Conservation (phyloP, 2,888 invertebrate species). For the Agrotis exclamationis region DNA sequence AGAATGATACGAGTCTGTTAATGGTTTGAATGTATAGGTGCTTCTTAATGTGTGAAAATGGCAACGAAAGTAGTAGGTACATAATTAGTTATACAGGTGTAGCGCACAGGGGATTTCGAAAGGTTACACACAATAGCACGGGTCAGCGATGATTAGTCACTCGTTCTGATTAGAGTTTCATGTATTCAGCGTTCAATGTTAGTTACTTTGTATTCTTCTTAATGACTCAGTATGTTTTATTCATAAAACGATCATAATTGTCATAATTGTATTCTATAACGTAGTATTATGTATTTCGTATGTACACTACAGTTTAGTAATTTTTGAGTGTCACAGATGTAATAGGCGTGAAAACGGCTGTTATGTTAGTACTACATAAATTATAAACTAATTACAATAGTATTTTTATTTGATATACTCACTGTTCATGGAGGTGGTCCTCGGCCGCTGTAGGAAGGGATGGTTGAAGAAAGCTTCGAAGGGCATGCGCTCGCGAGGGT, state of each 20-base stretch:
- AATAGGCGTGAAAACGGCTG: constrained; percentile 29
- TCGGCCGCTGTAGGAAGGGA: constrained; percentile 95
- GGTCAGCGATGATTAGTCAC: constrained; percentile 70
- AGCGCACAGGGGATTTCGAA: constrained; percentile 58
- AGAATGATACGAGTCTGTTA: constrained; percentile 2
- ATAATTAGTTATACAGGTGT: constrained; percentile 28
- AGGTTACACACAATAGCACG: constrained; percentile 67
- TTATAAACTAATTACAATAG: too few species aligned
- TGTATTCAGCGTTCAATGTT: constrained; percentile 68
- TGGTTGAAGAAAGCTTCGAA: constrained; percentile 99
- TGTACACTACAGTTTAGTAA: constrained; percentile 26
- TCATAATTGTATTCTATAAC: constrained; percentile 17
- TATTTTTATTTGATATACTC: constrained; percentile 63
- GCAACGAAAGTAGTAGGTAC: constrained; percentile 43
- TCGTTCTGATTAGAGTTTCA: constrained; percentile 67
- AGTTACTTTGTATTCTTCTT: constrained; percentile 43
- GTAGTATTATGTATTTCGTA: constrained; percentile 7
- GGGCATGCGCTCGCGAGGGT: constrained; percentile 98
- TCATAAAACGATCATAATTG: constrained; percentile 31
- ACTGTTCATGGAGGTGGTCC: constrained; percentile 89
- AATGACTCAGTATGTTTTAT: constrained; percentile 51
- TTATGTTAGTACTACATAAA: constrained; percentile 30
- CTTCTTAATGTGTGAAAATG: constrained; percentile 15
- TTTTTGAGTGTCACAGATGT: constrained; percentile 34
- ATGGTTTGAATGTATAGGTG: neutral